These are phyloP conservation scores for Calosoma granatense DNA, from an alignment of 1,140 invertebrate genomes.

Conservation along the genomic window DNA sequence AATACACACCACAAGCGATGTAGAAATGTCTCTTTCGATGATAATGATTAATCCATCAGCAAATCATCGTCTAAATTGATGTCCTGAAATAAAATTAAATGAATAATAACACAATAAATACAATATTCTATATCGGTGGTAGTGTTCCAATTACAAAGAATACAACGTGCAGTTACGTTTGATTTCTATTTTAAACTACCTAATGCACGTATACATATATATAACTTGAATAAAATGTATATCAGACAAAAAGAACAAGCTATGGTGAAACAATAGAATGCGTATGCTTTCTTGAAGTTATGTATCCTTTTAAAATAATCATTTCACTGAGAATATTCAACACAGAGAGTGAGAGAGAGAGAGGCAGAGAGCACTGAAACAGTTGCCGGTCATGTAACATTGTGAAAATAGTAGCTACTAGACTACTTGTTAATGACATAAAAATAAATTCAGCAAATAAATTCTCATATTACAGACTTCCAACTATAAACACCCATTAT, in stretches of 20 bases:
- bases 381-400: not conserved
- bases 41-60: conserved; percentile 37
- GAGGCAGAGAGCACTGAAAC: too few relatives aligned
- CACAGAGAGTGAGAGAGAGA: not conserved
- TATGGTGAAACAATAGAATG: not conserved
- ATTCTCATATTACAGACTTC: not conserved
- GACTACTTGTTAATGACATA: conserved; percentile 4
- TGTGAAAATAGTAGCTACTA: not conserved
- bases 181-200: not conserved
- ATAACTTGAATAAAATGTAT: not conserved
- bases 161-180: not conserved
- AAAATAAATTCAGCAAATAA: not conserved
- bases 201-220: conserved; percentile 6
- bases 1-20: not conserved
- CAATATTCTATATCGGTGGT: not conserved
- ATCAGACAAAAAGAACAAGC: not conserved
- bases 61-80: conserved; percentile 56
- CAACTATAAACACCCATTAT: conserved; percentile 6
- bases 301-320: not conserved
- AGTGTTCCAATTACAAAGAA: not conserved
- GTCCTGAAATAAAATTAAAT: conserved; percentile 41
- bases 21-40: not conserved
- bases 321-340: not conserved
- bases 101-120: conserved; percentile 17
- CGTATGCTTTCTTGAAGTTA: not conserved